Evolutionary conservation across 2,113 vertebrate genomes (phyloP), one percentile per base, ranked within the genome.

Genomic region (Tilapia sparmanii): DNA sequence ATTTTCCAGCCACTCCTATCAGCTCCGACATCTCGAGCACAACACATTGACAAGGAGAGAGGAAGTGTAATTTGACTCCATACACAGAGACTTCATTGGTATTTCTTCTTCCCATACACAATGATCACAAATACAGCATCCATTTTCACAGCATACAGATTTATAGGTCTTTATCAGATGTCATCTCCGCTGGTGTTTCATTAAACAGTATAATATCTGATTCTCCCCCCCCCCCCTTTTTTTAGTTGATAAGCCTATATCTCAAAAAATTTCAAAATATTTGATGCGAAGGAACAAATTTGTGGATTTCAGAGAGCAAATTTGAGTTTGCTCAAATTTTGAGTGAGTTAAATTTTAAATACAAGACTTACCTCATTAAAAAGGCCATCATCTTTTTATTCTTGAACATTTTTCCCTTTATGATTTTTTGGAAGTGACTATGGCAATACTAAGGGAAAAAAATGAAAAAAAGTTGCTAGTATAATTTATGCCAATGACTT

Each of bases 1-100:
- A 96, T 96, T 96, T 96, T 96, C 95, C 94, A 96, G 92, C 92
- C 89, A 93, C 93, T 93, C 95, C 93, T 94, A 95, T 96, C 94
- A 90, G 91, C 89, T 81, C 90, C 85, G 86, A 95, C 92, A 95
- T 96, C 96, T 95, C 92, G 10, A 93, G 93, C 90, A 91, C 92
- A 94, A 92, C 90, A 86, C 90, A 92, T 90, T 93, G 92, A 95
- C 92, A 93, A 92, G 87, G 88, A 94, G 90, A 94, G 92, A 92
- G 93, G 93, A 94, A 95, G 93, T 95, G 94, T 94, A 93, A 94
- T 93, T 93, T 81, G 93, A 95, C 90, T 93, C 89, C 83, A 86
- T 78, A 89, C 90, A 89, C 57, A 78, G 16, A 89, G 90, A 89
- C 59, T 87, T 83, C 80, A 89, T 54, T 86, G 89, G 84, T 61